A percentile compares a stretch with the other conserved stretches of the same genome.
These are phyloP conservation scores for Blastomussa wellsi DNA, from an alignment of 92 coral and sea anemone species.

Conservation along the genomic window DNA sequence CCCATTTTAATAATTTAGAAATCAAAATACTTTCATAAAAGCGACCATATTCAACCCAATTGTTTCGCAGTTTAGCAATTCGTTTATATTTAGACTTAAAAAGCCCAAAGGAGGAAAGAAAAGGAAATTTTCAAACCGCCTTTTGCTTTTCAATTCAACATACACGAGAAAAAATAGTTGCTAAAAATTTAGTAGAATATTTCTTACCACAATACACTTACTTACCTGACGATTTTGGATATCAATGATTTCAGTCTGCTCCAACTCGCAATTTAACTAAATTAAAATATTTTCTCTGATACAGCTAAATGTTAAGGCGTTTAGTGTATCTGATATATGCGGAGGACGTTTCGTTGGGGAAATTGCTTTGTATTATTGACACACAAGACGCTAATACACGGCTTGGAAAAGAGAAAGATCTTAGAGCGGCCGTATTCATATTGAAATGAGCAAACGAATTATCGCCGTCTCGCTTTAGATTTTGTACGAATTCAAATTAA, in stretches of 20 bases:
- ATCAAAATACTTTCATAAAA: not conserved
- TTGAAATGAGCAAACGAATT: constrained; percentile 18
- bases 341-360: not conserved
- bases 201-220: not conserved
- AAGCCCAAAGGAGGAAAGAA: no score
- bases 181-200: not conserved
- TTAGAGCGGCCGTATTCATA: constrained; percentile 21
- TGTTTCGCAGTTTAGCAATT: not conserved
- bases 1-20: not conserved
- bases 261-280: not conserved
- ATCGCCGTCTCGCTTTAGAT: not conserved
- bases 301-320: not conserved
- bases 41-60: not conserved
- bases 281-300: not conserved
- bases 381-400: constrained; percentile 12
- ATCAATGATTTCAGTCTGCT: not conserved
- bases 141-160: not conserved
- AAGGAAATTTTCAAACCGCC: not conserved
- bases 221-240: not conserved
- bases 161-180: not conserved
- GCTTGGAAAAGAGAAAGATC: not conserved
- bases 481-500: constrained; percentile 19
- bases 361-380: constrained; percentile 15
- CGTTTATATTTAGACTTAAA: not conserved
- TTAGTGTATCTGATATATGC: not conserved